phyloP scores from a whole-genome alignment of 2,888 invertebrate species.

The Platypus cylindrus region DNA sequence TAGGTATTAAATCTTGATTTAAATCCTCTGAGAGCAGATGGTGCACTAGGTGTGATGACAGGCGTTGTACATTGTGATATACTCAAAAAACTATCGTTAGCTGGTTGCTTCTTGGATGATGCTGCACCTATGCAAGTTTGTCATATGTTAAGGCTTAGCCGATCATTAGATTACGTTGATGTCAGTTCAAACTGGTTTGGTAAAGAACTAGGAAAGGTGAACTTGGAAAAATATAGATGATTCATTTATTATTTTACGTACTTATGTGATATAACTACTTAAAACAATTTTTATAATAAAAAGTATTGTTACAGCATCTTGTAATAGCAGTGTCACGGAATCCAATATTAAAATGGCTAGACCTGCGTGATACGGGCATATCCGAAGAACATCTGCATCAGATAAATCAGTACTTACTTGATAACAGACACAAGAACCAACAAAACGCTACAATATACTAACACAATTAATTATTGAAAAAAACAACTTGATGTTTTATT shows the following conservation, averaged over 20 bases:
- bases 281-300: too few species aligned
- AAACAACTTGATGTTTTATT: too few species aligned
- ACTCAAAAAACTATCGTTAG: conserved; percentile 42
- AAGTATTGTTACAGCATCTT: too few species aligned
- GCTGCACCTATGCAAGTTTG: conserved; percentile 42
- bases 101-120: conserved; percentile 43
- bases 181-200: conserved; percentile 47
- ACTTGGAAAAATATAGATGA: too few species aligned
- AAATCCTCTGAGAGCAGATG: conserved; percentile 47
- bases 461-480: too few species aligned
- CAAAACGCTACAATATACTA: too few species aligned
- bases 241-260: conserved; percentile 2
- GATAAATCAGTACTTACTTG: too few species aligned
- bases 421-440: too few species aligned
- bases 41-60: conserved; percentile 45
- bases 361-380: too few species aligned
- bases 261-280: background rate
- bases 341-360: too few species aligned
- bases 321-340: too few species aligned
- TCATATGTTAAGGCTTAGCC: conserved; percentile 42
- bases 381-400: too few species aligned
- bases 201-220: conserved; percentile 39
- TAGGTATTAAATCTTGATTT: conserved; percentile 41
- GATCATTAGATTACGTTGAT: conserved; percentile 41
- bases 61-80: conserved; percentile 44